Base-by-base conservation (phyloP, 2,888 invertebrate genomes). In the Alloplasta piceator region DNA sequence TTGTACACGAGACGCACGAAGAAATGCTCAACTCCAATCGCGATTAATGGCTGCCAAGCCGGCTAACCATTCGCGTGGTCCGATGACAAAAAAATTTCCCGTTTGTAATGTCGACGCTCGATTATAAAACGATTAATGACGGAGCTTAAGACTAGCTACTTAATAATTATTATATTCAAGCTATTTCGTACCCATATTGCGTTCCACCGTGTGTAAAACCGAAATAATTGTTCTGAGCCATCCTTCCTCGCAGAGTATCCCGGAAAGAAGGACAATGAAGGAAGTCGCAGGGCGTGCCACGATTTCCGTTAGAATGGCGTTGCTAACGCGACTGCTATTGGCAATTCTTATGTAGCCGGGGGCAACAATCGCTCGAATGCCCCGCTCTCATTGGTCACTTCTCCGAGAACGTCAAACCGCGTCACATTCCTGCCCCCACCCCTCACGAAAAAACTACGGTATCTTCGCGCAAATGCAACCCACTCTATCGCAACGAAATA, bases 151-250 rank as follows among this genome's bases (percentile, higher is more conserved):
- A 76, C 86, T 88, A 86, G 66, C 78, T 86, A 85, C 82, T 85
- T 86, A 86, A 84, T 85, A 83, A 86, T 83, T 85, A 85, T 85
- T 80, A 78, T 86, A 88, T 85, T 73, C 83, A 80, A 76, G 75
- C 78, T 68, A 80, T 84, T 88, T 86, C 95, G 94, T 94, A 97
- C 96, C 96, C 96, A 93, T 97, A 97, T 94, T 98, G 98, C 91
- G 97, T 97, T 93, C 97, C 97, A 91, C 97, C 97, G 93, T 98
- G 97, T 91, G 97, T 97, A 95, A 98, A 98, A 92, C 97, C 97
- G 93, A 97, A 97, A 94, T 98, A 98, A 95, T 98, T 98, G 94
- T 98, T 98, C 93, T 97, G 95, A 93, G 97, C 96, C 97, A 97
- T 96, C 91, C 90, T 91, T 90, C 90, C 89, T 89, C 89, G 89